Evolutionary conservation across 2,888 invertebrate genomes (phyloP), one percentile per base, ranked within the genome.

Genomic region (Cremastinae sp.): DNA sequence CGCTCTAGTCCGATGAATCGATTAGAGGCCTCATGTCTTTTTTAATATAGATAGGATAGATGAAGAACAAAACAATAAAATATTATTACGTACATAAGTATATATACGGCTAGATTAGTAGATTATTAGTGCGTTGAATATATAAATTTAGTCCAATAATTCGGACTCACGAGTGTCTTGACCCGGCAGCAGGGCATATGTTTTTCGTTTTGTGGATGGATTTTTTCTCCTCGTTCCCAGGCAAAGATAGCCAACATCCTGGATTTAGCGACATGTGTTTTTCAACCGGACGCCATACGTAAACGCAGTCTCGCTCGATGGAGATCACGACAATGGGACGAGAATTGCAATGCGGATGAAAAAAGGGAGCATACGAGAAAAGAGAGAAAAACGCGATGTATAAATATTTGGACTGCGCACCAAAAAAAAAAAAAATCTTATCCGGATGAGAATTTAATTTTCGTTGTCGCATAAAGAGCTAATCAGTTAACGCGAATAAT

Each of bases 191-290:
- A 58, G 38, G 49, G 61, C 72, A 76, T 59, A 18, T 76, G 72
- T 59, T 58, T 68, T 62, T 38, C 38, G 65, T 36, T 38, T 41
- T 28, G 38, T 34, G 53, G 38, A 64, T n/a, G n/a, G n/a, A n/a
- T n/a, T 69, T 58, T 64, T 28, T 51, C 53, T 72, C 28, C 28
- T 41, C 64, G 59, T 75, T 76, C 76, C 76, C 76, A 73, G 68
- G 62, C 14, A 18, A 49, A 47, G 49, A 43, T 9, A 28, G 8
- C n/a, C 51, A 59, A 69, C 72, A 76, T 76, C 76, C 76, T 76
- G 76, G 72, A 73, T 68, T 64, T 64, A 41, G 58, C 51, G 53
- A 58, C 76, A 76, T 69, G 51, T 76, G 76, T 51, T 72, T 43
- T 45, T 28, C 28, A 28, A 28, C 28, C 28, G 28, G 28, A 28